Conservation (phyloP, 2,113 vertebrate genomes). For the Odontesthes bonariensis region DNA sequence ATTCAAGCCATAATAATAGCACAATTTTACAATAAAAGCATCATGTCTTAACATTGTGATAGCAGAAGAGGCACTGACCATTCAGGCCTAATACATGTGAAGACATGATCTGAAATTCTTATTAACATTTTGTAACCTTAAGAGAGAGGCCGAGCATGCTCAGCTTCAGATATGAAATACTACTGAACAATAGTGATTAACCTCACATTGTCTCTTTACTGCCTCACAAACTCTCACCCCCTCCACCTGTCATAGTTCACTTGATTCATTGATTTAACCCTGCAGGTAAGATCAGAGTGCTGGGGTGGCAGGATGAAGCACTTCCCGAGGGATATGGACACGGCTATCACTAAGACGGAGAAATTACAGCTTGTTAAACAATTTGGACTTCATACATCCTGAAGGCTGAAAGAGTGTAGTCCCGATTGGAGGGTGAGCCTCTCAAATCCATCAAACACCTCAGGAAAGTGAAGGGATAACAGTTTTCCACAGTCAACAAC, state of each 20-base stretch:
- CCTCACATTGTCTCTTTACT: slow-evolving; percentile 48
- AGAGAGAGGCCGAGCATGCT: slow-evolving; percentile 27
- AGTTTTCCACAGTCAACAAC: slow-evolving; percentile 29
- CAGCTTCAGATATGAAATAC: slow-evolving; percentile 46
- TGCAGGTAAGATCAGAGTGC: slow-evolving; percentile 59
- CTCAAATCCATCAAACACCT: slow-evolving; percentile 30
- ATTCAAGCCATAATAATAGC: too few relatives aligned
- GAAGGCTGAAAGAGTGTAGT: slow-evolving; percentile 26
- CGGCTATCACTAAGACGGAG: slow-evolving; percentile 51
- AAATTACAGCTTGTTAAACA: slow-evolving; percentile 69
- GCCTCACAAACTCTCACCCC: slow-evolving; percentile 9
- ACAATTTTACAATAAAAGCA: too few relatives aligned
- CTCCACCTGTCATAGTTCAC: slow-evolving; percentile 50
- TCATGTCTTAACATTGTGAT: not conserved
- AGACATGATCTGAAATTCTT: slow-evolving; percentile 52
- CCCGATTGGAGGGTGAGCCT: slow-evolving; percentile 30
- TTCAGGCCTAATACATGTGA: slow-evolving; percentile 32
- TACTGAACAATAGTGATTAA: slow-evolving; percentile 48
- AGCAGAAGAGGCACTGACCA: not conserved
- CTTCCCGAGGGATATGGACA: slow-evolving; percentile 57
- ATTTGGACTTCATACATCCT: slow-evolving; percentile 42
- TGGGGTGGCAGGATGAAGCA: slow-evolving; percentile 43
- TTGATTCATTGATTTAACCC: slow-evolving; percentile 78
- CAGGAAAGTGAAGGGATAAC: slow-evolving; percentile 21
- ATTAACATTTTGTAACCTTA: not conserved